These are phyloP conservation scores for Pseudotriccus pelzelni DNA, from an alignment of 2,797 vertebrate species.

Conservation along the genomic window DNA sequence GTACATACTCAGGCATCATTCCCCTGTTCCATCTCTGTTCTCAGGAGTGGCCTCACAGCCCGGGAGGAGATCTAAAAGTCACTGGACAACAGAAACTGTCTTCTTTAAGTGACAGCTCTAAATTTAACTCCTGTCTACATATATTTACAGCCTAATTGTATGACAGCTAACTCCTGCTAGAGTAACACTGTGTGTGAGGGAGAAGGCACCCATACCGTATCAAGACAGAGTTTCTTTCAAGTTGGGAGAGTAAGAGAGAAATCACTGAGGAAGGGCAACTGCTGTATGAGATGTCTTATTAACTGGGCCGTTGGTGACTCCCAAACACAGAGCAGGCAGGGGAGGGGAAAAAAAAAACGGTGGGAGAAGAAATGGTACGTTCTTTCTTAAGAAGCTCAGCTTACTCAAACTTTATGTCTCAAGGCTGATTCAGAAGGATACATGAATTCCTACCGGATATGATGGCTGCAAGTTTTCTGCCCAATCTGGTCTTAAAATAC, in stretches of 20 bases:
- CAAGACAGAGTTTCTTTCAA: not conserved
- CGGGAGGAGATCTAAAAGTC: not conserved
- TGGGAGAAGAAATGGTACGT: rapidly evolving
- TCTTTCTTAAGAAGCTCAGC: not conserved
- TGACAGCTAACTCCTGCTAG: not conserved
- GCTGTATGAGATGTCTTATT: not conserved
- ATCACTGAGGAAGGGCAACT: not conserved
- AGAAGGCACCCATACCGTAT: not conserved
- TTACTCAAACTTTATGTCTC: not conserved
- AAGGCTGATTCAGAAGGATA: not conserved
- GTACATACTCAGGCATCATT: not conserved
- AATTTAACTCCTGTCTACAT: not conserved
- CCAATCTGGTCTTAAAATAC: not conserved
- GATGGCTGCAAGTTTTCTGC: not conserved
- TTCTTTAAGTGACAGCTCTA: not conserved
- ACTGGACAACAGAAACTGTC: not conserved
- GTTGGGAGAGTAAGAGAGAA: not conserved
- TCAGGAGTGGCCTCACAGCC: not conserved
- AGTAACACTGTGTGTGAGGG: not conserved
- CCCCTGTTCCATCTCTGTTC: not conserved
- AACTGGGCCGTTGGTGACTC: not conserved
- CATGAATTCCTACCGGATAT: not conserved
- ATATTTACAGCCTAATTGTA: not conserved
- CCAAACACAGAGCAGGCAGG: not conserved
- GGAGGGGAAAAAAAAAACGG: not conserved